Evolutionary conservation across 2,888 invertebrate species (phyloP), one percentile per base, ranked within the genome.

Genomic region (Leptothorax acervorum): DNA sequence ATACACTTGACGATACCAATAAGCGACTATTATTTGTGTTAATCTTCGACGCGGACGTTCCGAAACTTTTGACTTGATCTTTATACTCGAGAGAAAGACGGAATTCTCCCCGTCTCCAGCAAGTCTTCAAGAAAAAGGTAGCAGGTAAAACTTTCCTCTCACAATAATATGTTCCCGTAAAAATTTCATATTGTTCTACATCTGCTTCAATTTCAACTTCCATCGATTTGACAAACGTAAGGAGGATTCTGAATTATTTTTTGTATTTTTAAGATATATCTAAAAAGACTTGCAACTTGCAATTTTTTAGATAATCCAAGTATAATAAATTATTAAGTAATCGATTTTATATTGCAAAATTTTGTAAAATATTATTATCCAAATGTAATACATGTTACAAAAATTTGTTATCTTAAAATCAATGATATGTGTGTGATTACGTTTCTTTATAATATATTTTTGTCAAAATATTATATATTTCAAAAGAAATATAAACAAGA

Each of bases 1-100:
- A 88, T 70, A 66, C 85, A 88, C 82, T 90, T 48, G 73, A 85
- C 60, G 70, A 82, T 70, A 73, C 88, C 91, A 89, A 91, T 91
- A 91, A 91, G 73, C 86, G 86, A 42, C 79, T 84, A 84, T 87
- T 91, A 86, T 90, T 91, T 91, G 86, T 82, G 71, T 84, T 87
- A 91, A 90, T 87, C 86, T 86, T 84, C 74, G 35, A 70, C 68
- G 55, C 57, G 71, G 11, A 65, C 75, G 53, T 65, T 73, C 39
- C 18, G 31, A 84, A 88, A 88, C 82, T 90, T 90, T 74, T 23
- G 48, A 55, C 55, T 82, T 87, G 83, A 83, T 85, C 55, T 82
- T 87, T 82, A 83, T 85, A 84, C 60, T 81, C 39, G 9, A 9
- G 35, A 48, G 48, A 60, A 60, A 39, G 65, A 71, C 18, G 60